These are phyloP conservation scores for roundworm (Caenorhabditis elegans) DNA, from an alignment of 1,140 invertebrate species.

Conservation along the genomic window WBcel235 BX284605.5:12095001-12095500, in stretches of 20 bases:
- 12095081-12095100: not conserved
- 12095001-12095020: not conserved
- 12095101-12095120: not conserved
- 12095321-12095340: not conserved
- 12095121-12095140: not conserved
- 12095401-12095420: not conserved
- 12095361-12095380: not conserved
- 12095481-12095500: not conserved
- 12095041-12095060: not conserved
- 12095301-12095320: not conserved
- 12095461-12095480: not conserved
- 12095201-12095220: not conserved
- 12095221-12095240: not conserved
- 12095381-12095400: not conserved
- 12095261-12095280: not conserved
- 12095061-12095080: not conserved
- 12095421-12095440: not conserved
- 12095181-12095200: not conserved
- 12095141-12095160: not conserved
- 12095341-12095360: not conserved
- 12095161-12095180: not conserved
- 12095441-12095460: not conserved
- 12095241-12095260: not conserved
- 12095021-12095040: not conserved
- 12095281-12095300: not conserved